These are phyloP conservation scores for Drosophila buzzatii DNA, from an alignment of 2,888 invertebrate species.

Conservation along the genomic window DNA sequence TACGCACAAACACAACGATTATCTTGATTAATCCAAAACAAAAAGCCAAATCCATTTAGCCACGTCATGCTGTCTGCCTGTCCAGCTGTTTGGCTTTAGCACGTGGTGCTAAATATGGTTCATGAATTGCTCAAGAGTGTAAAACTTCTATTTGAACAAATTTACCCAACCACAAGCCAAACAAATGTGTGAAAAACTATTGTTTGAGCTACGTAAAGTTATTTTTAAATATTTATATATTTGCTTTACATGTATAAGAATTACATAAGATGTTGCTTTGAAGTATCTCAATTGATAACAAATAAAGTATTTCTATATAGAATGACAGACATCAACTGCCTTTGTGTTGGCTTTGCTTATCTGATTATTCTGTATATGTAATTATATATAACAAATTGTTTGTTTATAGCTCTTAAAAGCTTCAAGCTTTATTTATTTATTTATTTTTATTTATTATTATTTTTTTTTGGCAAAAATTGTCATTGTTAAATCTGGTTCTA, in stretches of 20 bases:
- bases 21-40: background rate
- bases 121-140: background rate
- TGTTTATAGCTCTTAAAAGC: background rate
- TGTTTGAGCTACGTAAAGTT: background rate
- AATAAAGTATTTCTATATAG: background rate
- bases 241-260: background rate
- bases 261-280: background rate
- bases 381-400: background rate
- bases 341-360: background rate
- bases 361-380: background rate
- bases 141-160: background rate
- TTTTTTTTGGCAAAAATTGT: background rate
- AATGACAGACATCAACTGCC: background rate
- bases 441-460: too few species aligned
- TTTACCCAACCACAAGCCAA: constrained; percentile 4
- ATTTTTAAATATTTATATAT: background rate
- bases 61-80: constrained; percentile 5
- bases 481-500: background rate
- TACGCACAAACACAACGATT: background rate
- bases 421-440: background rate
- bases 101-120: constrained; percentile 18
- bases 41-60: background rate
- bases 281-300: background rate
- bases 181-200: constrained; percentile 8
- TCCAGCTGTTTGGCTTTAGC: background rate